phyloP scores from a whole-genome alignment of 2,888 invertebrate genomes.

The Noctua janthina region DNA sequence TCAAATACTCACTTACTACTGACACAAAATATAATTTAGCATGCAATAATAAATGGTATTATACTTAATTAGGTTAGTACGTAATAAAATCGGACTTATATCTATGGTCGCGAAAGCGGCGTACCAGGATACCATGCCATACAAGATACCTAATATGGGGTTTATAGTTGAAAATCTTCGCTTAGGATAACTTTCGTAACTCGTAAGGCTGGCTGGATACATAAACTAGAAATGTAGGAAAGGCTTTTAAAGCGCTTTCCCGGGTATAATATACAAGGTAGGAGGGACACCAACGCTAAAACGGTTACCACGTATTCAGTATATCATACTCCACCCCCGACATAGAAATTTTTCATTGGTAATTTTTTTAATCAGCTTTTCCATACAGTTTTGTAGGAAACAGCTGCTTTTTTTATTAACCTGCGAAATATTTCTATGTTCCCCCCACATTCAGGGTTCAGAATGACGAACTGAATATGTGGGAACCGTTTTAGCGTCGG shows the following conservation, averaged over 20 bases:
- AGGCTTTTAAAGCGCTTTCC: background rate
- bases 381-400: no score
- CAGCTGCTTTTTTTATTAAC: no score
- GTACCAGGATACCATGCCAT: constrained; percentile 16
- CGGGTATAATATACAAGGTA: background rate
- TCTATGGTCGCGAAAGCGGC: constrained; percentile 11
- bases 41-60: background rate
- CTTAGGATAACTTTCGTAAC: constrained; percentile 24
- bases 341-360: no score
- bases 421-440: no score
- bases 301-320: no score
- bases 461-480: no score
- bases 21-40: background rate
- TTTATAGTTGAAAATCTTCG: constrained; percentile 38
- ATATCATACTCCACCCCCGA: no score
- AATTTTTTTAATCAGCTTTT: no score
- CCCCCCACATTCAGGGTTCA: no score
- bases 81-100: constrained; percentile 6
- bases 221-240: constrained; percentile 16
- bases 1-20: background rate
- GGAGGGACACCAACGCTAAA: background rate
- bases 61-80: constrained; percentile 1
- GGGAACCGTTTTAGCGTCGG: no score
- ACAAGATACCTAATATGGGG: constrained; percentile 33
- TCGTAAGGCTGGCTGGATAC: constrained; percentile 17